Percentiles rank a stretch among this genome's conserved stretches.
phyloP scores from a whole-genome alignment of 2,113 vertebrate species.

The Epinephelus moara region DNA sequence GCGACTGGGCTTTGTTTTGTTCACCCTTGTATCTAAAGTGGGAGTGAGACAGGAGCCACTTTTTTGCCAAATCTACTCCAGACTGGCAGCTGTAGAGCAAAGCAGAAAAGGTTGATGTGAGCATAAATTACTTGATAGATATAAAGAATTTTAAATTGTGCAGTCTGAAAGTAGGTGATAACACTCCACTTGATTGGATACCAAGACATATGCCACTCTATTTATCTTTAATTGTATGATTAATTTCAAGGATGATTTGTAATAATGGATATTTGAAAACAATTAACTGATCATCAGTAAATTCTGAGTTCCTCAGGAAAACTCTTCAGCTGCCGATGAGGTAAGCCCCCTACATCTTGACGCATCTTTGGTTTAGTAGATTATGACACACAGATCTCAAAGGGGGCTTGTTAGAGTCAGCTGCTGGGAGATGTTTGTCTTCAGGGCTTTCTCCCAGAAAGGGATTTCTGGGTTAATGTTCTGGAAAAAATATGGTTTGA shows the following conservation, averaged over 20 bases:
- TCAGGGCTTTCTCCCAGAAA: too few species aligned
- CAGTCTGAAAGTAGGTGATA: not conserved
- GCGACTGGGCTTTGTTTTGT: too few species aligned
- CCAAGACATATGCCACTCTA: too few species aligned
- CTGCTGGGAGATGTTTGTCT: too few species aligned
- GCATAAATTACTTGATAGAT: not conserved
- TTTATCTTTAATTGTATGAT: not conserved
- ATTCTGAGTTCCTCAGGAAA: not conserved
- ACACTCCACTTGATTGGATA: not conserved
- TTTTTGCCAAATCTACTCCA: not conserved
- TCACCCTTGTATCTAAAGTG: not conserved
- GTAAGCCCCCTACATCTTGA: not conserved
- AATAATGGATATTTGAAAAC: not conserved
- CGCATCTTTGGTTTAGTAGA: too few species aligned
- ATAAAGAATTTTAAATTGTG: not conserved
- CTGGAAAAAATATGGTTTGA: too few species aligned
- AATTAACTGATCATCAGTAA: not conserved
- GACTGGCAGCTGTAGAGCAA: not conserved
- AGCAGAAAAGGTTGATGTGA: not conserved
- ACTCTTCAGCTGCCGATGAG: not conserved
- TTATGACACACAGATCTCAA: too few species aligned
- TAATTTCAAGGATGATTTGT: not conserved
- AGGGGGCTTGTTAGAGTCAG: too few species aligned
- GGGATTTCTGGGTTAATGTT: too few species aligned
- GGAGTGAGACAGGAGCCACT: not conserved